These are phyloP conservation scores for Anarsia innoxiella DNA, from an alignment of 2,888 invertebrate genomes.

Conservation along the genomic window DNA sequence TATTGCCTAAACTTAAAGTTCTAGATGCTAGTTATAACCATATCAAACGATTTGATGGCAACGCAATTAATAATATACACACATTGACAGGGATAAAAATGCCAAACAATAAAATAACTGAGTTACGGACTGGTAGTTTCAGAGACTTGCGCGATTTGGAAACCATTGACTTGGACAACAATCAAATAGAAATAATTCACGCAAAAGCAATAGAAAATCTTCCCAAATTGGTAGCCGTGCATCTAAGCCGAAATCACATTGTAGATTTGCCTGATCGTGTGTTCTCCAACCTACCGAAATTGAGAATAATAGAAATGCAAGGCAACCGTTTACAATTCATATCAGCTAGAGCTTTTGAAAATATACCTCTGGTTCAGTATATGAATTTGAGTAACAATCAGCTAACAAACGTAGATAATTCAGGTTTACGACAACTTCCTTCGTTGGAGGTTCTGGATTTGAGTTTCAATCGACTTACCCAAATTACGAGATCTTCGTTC, in stretches of 20 bases:
- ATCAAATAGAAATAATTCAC: slow-evolving; percentile 84
- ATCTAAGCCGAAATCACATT: slow-evolving; percentile 83
- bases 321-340: slow-evolving; percentile 85
- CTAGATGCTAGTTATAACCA: slow-evolving; percentile 88
- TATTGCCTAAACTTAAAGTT: slow-evolving; percentile 79
- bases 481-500: slow-evolving; percentile 80
- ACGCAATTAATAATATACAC: slow-evolving; percentile 80
- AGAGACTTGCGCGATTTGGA: slow-evolving; percentile 81
- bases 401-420: slow-evolving; percentile 82
- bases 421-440: slow-evolving; percentile 81
- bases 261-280: slow-evolving; percentile 83
- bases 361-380: slow-evolving; percentile 85
- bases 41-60: slow-evolving; percentile 80
- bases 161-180: slow-evolving; percentile 86
- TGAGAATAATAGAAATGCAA: slow-evolving; percentile 85
- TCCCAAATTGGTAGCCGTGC: slow-evolving; percentile 80
- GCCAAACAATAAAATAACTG: slow-evolving; percentile 83
- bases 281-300: slow-evolving; percentile 83
- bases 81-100: slow-evolving; percentile 82
- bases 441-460: slow-evolving; percentile 90
- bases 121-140: slow-evolving; percentile 82
- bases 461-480: slow-evolving; percentile 84
- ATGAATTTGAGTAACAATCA: slow-evolving; percentile 90
- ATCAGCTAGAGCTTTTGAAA: slow-evolving; percentile 83
- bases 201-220: slow-evolving; percentile 81